Evolutionary conservation across 2,797 vertebrate genomes (phyloP).

Genomic region (Balearica regulorum): DNA sequence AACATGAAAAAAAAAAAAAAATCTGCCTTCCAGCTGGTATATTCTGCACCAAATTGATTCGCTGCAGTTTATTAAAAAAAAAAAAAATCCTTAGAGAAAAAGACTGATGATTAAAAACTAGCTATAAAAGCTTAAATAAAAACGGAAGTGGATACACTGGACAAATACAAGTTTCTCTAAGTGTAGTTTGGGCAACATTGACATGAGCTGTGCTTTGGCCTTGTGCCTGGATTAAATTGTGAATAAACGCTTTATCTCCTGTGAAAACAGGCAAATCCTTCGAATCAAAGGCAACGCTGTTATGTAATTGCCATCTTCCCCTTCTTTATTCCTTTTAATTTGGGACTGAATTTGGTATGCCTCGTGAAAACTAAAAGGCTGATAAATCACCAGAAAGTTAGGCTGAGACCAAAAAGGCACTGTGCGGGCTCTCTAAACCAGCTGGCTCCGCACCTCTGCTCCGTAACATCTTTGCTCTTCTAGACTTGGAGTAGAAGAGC

Average conservation of each 20-base stretch:
- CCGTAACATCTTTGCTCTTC: background rate
- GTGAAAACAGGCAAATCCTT: background rate
- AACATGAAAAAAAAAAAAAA: background rate
- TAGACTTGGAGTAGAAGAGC: background rate
- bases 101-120: background rate
- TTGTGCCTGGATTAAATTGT: background rate
- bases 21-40: background rate
- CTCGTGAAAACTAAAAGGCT: background rate
- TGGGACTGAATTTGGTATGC: background rate
- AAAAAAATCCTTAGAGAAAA: background rate
- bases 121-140: slow-evolving; percentile 32
- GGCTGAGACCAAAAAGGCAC: background rate
- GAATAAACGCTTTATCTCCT: slow-evolving; percentile 41
- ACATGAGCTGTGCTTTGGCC: slow-evolving; percentile 27
- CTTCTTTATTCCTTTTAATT: background rate
- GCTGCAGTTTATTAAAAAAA: background rate
- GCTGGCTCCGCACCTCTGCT: background rate
- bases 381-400: background rate
- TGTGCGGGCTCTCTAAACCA: background rate
- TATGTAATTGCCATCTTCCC: background rate
- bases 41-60: background rate
- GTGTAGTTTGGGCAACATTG: background rate
- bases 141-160: background rate
- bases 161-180: slow-evolving; percentile 25
- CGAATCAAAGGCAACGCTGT: background rate